These are phyloP conservation scores for Eurytoma californica DNA, from an alignment of 2,888 invertebrate genomes.

Conservation along the genomic window DNA sequence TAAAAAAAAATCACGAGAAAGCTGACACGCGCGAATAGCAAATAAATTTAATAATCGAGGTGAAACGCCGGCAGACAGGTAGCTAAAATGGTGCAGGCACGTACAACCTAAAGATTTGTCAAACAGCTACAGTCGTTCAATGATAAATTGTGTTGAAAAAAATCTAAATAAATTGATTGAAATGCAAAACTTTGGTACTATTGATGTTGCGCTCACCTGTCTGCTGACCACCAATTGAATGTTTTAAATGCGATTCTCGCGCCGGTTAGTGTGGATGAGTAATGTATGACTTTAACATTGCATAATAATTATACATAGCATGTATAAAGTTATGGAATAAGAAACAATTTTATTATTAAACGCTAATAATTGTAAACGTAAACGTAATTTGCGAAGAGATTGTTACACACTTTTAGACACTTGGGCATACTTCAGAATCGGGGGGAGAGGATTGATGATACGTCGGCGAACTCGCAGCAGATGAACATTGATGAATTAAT, in stretches of 20 bases:
- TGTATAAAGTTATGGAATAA: constrained; percentile 74
- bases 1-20: constrained; percentile 44
- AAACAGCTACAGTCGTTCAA: background rate
- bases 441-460: constrained; percentile 49
- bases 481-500: constrained; percentile 44
- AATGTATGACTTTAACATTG: constrained; percentile 72
- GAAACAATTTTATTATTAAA: constrained; percentile 69
- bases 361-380: constrained; percentile 69
- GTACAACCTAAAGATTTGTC: constrained; percentile 11
- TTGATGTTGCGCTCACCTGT: constrained; percentile 45
- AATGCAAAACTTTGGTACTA: constrained; percentile 40
- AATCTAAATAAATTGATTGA: background rate
- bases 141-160: constrained; percentile 13
- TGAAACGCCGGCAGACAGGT: constrained; percentile 43
- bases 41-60: constrained; percentile 48
- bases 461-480: constrained; percentile 49
- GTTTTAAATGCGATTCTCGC: constrained; percentile 65
- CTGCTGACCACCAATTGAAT: constrained; percentile 44
- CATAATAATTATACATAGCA: constrained; percentile 75
- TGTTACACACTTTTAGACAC: constrained; percentile 66
- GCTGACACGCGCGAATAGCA: constrained; percentile 49
- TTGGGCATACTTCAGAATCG: constrained; percentile 61
- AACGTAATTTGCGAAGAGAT: constrained; percentile 67
- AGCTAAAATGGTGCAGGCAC: constrained; percentile 34
- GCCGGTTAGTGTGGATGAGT: constrained; percentile 70